Base-by-base conservation (phyloP, 2,113 vertebrate species). In the Triplophysa siluroides region DNA sequence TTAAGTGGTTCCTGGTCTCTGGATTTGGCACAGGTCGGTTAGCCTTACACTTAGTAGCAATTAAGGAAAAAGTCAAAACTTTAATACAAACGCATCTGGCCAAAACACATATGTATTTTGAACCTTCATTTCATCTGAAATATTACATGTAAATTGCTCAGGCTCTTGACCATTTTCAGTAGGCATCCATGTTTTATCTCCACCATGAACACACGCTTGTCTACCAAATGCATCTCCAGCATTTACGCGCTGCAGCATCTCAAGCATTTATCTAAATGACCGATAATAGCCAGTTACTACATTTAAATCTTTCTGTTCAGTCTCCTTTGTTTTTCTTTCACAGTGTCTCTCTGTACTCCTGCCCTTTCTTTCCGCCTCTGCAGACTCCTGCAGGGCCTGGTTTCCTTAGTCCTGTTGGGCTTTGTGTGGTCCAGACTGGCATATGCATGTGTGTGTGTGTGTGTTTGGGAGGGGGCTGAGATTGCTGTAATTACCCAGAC, bases 401-500 rank as follows among this genome's bases (percentile, higher is more conserved):
- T 93, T 95, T 96, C 95, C 94, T 95, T 92, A 92, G 93, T 92
- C 94, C 93, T 95, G 97, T 96, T 90, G 89, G 89, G 90, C 86
- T 91, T 92, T 92, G 91, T 92, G 90, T 91, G 90, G 88, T 85
- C 84, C 69, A 77, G 69, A 76, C 78, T 74, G 78, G 76, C 71
- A 52, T 70, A 60, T 64, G n/a, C 18, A 62, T 52, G 78, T 72
- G 76, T 63, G 85, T 72, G 76, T 63, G 85, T 19, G 23, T 80
- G 64, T 83, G 85, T 79, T 81, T 88, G 95, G 95, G 94, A 93
- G 94, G 96, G 95, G 86, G 83, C 84, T 89, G 88, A 97, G 97
- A 99, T 99, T 98, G 96, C 97, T 95, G 95, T 97, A 98, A 99
- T 98, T 98, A 99, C 94, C 85, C 81, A 95, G 96, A 94, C 95